Conservation (phyloP, 2,888 invertebrate species). For the Sesia bembeciformis region DNA sequence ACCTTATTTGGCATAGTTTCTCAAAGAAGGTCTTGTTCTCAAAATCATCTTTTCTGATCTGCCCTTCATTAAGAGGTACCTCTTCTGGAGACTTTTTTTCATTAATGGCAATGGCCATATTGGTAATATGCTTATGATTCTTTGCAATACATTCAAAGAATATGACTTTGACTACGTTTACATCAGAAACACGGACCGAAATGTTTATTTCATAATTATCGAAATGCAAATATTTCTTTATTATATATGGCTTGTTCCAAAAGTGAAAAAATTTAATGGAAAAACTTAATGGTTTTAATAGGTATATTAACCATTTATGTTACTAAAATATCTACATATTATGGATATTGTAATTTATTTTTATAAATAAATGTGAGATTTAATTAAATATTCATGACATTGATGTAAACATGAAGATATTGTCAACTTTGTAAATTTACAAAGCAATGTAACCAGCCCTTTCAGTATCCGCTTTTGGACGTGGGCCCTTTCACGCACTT, state of each 20-base stretch:
- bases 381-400: too few species aligned
- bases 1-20: conserved; percentile 66
- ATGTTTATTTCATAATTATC: conserved; percentile 21
- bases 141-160: background rate
- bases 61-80: conserved; percentile 32
- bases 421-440: too few species aligned
- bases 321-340: too few species aligned
- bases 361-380: too few species aligned
- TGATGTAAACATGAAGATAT: too few species aligned
- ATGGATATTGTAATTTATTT: too few species aligned
- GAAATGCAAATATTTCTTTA: conserved; percentile 17
- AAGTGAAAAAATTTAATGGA: too few species aligned
- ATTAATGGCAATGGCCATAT: conserved; percentile 26
- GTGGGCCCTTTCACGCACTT: too few species aligned
- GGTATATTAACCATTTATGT: too few species aligned
- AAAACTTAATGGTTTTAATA: too few species aligned
- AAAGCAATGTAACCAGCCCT: too few species aligned
- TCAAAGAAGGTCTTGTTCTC: conserved; percentile 61
- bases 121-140: conserved; percentile 1
- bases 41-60: conserved; percentile 13
- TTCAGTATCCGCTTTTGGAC: too few species aligned
- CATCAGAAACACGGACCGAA: background rate
- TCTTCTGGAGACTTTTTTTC: conserved; percentile 32
- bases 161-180: background rate
- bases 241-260: conserved; percentile 17